Conservation (phyloP, 2,113 vertebrate genomes). For the Recurvirostra avosetta region DNA sequence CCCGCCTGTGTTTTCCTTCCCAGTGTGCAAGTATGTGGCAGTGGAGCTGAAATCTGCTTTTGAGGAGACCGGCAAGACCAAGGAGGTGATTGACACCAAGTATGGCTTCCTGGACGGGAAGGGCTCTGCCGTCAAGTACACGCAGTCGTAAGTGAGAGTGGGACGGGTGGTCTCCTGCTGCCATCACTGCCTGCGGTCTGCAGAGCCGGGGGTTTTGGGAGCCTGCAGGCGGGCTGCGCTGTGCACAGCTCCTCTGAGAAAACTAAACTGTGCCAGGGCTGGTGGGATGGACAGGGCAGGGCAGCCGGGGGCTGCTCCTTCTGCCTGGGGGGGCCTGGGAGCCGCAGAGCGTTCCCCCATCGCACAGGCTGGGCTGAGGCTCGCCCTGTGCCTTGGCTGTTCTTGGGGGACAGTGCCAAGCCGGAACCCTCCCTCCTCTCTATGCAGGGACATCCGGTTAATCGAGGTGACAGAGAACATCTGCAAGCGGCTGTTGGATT, state of each 20-base stretch:
- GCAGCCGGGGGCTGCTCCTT: accelerated
- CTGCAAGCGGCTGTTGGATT: slow-evolving; percentile 91
- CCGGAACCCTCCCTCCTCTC: neutral
- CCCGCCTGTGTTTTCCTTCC: neutral
- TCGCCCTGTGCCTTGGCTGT: neutral
- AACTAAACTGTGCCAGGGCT: no score
- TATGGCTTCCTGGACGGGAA: slow-evolving; percentile 90
- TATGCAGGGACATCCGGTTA: slow-evolving; percentile 88
- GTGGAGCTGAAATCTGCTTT: slow-evolving; percentile 96
- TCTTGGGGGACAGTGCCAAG: accelerated
- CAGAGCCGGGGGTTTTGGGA: neutral
- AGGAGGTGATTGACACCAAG: slow-evolving; percentile 90
- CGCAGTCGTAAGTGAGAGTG: slow-evolving; percentile 88
- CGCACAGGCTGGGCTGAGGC: accelerated
- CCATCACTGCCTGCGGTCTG: neutral
- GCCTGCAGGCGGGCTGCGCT: neutral
- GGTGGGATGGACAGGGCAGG: neutral
- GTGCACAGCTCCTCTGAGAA: no score
- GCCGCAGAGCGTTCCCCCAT: accelerated
- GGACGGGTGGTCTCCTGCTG: neutral
- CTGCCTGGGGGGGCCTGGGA: neutral
- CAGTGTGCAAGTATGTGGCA: slow-evolving; percentile 94
- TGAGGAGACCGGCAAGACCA: slow-evolving; percentile 92
- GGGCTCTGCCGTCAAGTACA: slow-evolving; percentile 88
- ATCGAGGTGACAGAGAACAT: slow-evolving; percentile 96